Evolutionary conservation across 2,888 invertebrate species (phyloP), one percentile per base, ranked within the genome.

Genomic region (Beris morrisii): DNA sequence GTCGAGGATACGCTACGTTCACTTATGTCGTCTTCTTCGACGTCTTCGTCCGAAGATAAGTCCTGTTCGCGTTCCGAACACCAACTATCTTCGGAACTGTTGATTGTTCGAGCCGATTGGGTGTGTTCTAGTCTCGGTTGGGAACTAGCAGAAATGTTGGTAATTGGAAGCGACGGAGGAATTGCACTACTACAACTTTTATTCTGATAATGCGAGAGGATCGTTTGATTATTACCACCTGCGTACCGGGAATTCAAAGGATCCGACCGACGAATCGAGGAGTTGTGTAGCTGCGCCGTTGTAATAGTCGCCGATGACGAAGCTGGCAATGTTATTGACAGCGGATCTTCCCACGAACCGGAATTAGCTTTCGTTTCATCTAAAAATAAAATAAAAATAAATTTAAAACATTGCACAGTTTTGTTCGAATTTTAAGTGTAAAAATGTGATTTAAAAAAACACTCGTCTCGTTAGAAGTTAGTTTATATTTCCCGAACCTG

Each of bases 311-410:
- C 77, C 52, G 74, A 75, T 22, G 71, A 66, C 70, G 73, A 70
- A 57, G 63, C 67, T 45, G 68, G 56, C 54, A 69, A 64, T 56
- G 70, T 59, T 70, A 72, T 69, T 52, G 76, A 74, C 57, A 76
- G 68, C 57, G 86, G 83, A 81, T 90, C 91, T 82, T 91, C 91
- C 90, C 91, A 91, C 77, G 88, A 87, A 80, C 88, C 88, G 70
- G 90, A 87, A 78, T 86, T 86, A 80, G 89, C 83, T 82, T 79
- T 88, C 76, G 90, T 88, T 82, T 92, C 92, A 89, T 92, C 92
- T 91, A 83, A 22, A 82, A 53, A 38, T 15, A 48, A 38, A 58
- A n/a, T n/a, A 32, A 65, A 22, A 22, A 2, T 22, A 2, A 22
- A 22, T 22, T 22, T 22, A 22, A 3, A 22, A 22, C 22, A 2